Percentiles rank a stretch among this genome's conserved stretches.
Conservation (phyloP, 2,113 vertebrate species). For the Gadus macrocephalus region DNA sequence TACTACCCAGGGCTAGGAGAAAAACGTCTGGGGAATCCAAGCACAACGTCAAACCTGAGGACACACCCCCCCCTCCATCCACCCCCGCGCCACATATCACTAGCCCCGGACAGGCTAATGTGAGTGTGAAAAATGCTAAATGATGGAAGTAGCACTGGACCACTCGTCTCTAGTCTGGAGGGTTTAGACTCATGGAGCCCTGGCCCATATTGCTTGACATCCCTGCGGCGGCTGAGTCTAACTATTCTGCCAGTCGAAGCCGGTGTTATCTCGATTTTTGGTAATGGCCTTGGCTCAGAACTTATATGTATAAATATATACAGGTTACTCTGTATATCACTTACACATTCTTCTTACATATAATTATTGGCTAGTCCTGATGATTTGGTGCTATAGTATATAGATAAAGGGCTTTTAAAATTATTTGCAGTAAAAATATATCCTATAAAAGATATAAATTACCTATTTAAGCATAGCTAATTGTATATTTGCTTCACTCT, state of each 20-base stretch:
- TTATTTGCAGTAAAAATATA: no score
- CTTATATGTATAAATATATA: conserved; percentile 9
- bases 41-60: conserved; percentile 37
- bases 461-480: not conserved
- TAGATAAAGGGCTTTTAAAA: no score
- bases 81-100: conserved; percentile 26
- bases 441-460: not conserved
- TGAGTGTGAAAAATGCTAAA: conserved; percentile 43
- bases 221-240: conserved; percentile 45
- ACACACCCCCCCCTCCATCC: conserved; percentile 22
- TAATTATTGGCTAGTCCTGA: no score
- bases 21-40: conserved; percentile 40
- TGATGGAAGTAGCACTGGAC: conserved; percentile 28
- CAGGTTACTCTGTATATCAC: not conserved
- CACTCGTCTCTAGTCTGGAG: conserved; percentile 25
- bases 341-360: no score
- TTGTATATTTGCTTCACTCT: not conserved
- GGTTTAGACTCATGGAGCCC: conserved; percentile 42
- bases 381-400: no score
- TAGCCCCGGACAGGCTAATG: conserved; percentile 39
- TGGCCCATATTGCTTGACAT: conserved; percentile 47
- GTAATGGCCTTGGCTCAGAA: conserved; percentile 45
- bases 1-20: conserved; percentile 27
- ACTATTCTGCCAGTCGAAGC: conserved; percentile 37
- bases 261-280: conserved; percentile 52